Conservation (phyloP, 92 coral and sea anemone species). For the Pocillopora grandis region DNA sequence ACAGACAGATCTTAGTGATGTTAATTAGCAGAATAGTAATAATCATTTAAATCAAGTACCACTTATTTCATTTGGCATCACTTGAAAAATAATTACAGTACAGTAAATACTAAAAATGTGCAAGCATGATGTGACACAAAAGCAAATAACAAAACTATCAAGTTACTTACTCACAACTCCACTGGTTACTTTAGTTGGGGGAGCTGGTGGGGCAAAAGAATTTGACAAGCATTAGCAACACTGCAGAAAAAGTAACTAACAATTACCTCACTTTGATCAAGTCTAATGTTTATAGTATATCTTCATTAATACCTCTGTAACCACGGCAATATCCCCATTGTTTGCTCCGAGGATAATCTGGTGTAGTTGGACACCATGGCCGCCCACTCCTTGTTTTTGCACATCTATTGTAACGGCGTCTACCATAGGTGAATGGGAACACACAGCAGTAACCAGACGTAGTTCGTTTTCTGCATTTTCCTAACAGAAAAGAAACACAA, state of each 20-base stretch:
- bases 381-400: slow-evolving; percentile 23
- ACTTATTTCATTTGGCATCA: too few relatives aligned
- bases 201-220: background rate
- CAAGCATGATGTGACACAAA: background rate
- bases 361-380: slow-evolving; percentile 39
- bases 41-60: too few relatives aligned
- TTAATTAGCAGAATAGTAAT: too few relatives aligned
- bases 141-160: background rate
- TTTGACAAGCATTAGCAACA: background rate
- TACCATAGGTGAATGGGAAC: slow-evolving; percentile 36
- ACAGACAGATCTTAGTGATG: too few relatives aligned
- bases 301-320: slow-evolving; percentile 1
- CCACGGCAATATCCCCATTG: slow-evolving; percentile 46
- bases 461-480: slow-evolving; percentile 38
- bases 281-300: background rate
- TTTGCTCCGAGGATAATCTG: slow-evolving; percentile 28
- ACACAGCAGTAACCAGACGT: slow-evolving; percentile 47
- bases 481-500: background rate
- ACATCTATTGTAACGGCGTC: slow-evolving; percentile 38
- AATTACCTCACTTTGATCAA: background rate
- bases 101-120: background rate
- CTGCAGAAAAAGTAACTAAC: too few relatives aligned
- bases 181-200: slow-evolving; percentile 24
- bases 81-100: too few relatives aligned
- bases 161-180: slow-evolving; percentile 31